A percentile compares a stretch with the other conserved stretches of the same genome.
phyloP scores from a whole-genome alignment of 2,888 invertebrate species.

The Drosophila merina region DNA sequence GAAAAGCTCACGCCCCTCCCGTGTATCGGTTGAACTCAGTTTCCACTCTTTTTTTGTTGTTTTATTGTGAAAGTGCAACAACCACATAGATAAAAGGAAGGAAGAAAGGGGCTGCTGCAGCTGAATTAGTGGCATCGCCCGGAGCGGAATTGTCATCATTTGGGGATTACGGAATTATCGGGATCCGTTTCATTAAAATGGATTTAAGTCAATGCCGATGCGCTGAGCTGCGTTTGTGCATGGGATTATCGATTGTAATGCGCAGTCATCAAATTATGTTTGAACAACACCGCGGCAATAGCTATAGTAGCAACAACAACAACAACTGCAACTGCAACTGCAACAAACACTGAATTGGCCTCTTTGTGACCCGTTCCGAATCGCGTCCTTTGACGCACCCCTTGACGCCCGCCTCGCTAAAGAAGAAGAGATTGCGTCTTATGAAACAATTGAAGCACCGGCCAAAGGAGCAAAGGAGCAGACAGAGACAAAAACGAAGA shows the following conservation, averaged over 20 bases:
- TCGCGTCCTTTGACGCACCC: constrained; percentile 23
- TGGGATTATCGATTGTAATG: constrained; percentile 74
- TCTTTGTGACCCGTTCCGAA: constrained; percentile 16
- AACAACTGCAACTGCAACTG: constrained; percentile 44
- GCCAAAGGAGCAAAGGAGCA: constrained; percentile 61
- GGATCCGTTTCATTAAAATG: constrained; percentile 71
- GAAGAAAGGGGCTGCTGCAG: not conserved
- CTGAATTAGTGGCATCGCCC: constrained; percentile 5
- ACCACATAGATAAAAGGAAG: constrained; percentile 10
- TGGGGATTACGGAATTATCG: constrained; percentile 58
- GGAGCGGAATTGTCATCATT: constrained; percentile 53
- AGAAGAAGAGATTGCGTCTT: constrained; percentile 51
- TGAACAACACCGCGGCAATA: constrained; percentile 52
- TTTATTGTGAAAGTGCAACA: constrained; percentile 40
- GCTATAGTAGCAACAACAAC: constrained; percentile 40
- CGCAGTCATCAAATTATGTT: constrained; percentile 70
- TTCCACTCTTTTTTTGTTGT: constrained; percentile 5
- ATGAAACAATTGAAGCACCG: constrained; percentile 73
- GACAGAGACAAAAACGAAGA: constrained; percentile 32
- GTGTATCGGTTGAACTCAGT: constrained; percentile 18
- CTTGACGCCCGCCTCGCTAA: constrained; percentile 1
- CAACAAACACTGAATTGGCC: constrained; percentile 62
- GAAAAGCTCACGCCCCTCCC: constrained; percentile 48
- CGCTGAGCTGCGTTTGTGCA: constrained; percentile 73
- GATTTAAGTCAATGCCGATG: constrained; percentile 67